Evolutionary conservation across 23 tunicate genomes (phyloP), one percentile per base, ranked within the genome.

Genomic region (Oikopleura albicans): DNA sequence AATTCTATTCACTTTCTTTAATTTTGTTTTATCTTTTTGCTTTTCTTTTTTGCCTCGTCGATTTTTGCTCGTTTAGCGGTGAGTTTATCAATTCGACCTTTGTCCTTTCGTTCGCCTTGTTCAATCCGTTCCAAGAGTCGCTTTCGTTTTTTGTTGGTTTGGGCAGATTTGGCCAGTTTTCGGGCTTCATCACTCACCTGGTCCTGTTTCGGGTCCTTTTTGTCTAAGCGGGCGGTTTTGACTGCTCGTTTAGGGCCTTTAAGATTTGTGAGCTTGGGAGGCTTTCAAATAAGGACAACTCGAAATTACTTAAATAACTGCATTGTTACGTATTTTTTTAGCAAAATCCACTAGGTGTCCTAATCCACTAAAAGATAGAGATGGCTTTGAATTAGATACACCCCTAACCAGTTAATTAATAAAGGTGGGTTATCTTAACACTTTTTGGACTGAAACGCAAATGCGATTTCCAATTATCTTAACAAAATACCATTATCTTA

Each of bases 51-150:
- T 16, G 33, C 79, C 36, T 34, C 79, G 31, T 71, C 79, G 31
- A 71, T 71, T 29, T 71, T 71, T 37, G 37, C 79, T 29, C 79
- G 28, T 37, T 71, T 71, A 16, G 27, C 35, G 37, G 79, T 71
- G 37, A 71, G 31, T 29, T 71, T 71, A 16, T 71, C 79, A 29
- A 71, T 31, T 2, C 79, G 79, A 22, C 79, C 79, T 31, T 29
- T 71, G 33, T 71, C 36, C 79, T 31, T 71, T 71, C 79, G 79
- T 29, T 71, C 79, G 4, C 34, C 27, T 27, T 27, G 28, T 37
- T 71, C 79, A 37, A 71, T 71, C 28, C 79, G 79, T 71, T 71
- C 79, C 79, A 71, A 71, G 31, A 71, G 79, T 71, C 79, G 27
- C 79, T 71, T 71, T 71, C 79, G 79, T 29, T 71, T 71, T 71